Evolutionary conservation across 2,113 vertebrate genomes (phyloP), one percentile per base, ranked within the genome.

Genomic region (Potamarius usumacintae): DNA sequence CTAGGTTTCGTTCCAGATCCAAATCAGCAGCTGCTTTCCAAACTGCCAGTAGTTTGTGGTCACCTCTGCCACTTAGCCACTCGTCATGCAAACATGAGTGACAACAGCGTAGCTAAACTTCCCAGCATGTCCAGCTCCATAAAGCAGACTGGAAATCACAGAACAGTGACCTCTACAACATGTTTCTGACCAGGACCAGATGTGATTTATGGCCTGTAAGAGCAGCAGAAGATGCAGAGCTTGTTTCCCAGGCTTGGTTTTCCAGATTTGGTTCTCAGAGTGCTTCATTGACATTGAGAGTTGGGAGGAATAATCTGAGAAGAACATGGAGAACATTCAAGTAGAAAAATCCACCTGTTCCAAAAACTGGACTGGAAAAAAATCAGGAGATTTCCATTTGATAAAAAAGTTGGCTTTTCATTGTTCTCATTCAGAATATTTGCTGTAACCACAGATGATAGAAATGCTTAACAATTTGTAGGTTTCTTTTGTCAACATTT

Each of bases 151-250:
- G 42, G 79, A 30, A 85, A 72, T 42, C 42, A 42, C 34, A 84
- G 71, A 88, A 55, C 85, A 71, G 65, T 85, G 88, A 86, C 85
- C 83, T 80, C 52, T 5, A 52, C 67, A 84, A 76, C 83, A 87
- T 74, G 67, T 52, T 69, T 25, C 85, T 12, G 63, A 69, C 71
- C 74, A 20, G 53, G 57, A 84, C 53, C 50, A 22, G 22, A 48
- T 7, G 1, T 89, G 80, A 90, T 90, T 90, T 88, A 92, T 89
- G 52, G 83, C 48, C 79, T 52, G 71, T 76, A 74, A 76, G 60
- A 82, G 48, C 77, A 87, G 22, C 50, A 80, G 63, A 83, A 85
- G 67, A 86, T 30, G 48, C 42, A 42, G 42, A 79, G 85, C 62
- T 76, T n/a, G 71, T 60, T 88, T 90, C 89, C 85, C 52, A 55